These are phyloP conservation scores for Silurus asotus DNA, from an alignment of 2,113 vertebrate species.

Conservation along the genomic window DNA sequence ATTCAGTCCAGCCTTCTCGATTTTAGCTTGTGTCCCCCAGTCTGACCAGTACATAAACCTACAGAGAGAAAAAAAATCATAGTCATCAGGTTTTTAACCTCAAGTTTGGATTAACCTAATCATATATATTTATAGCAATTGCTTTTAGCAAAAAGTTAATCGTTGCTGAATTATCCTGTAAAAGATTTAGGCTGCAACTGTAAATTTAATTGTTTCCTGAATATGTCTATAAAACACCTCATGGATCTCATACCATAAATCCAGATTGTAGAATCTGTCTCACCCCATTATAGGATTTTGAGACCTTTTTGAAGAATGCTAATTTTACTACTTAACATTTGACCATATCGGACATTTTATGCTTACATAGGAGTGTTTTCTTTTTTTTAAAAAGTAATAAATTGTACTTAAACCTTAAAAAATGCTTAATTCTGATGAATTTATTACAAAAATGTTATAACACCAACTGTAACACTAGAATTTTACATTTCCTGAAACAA, in stretches of 20 bases:
- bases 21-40: constrained; percentile 93
- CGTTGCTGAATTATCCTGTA: background rate
- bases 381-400: background rate
- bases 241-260: background rate
- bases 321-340: background rate
- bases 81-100: background rate
- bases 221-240: background rate
- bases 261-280: background rate
- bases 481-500: too few relatives aligned
- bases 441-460: background rate
- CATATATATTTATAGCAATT: background rate
- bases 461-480: background rate
- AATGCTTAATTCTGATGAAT: background rate
- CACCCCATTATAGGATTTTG: background rate
- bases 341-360: background rate
- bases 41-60: constrained; percentile 99
- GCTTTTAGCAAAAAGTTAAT: background rate
- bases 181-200: background rate
- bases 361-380: background rate
- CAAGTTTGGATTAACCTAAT: background rate
- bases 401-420: background rate
- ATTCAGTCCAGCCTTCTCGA: constrained; percentile 95
- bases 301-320: background rate
- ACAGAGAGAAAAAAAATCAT: background rate
- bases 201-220: background rate